A percentile compares a stretch with the other conserved stretches of the same genome.
Conservation (phyloP, 2,113 vertebrate species). For the Dermatemys mawii region DNA sequence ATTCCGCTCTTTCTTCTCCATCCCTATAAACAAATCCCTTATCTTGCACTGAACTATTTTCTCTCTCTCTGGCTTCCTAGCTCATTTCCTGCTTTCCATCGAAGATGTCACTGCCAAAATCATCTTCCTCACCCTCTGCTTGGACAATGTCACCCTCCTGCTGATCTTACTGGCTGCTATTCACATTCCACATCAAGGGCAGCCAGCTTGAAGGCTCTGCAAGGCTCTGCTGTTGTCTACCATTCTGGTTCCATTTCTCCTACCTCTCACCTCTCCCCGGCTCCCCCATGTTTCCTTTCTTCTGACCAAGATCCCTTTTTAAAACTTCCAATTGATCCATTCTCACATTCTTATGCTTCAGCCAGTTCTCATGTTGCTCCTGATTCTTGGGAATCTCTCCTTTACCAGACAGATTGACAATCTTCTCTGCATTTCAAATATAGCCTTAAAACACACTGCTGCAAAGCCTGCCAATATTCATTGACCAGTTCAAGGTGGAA, state of each 20-base stretch:
- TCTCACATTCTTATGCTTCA: neutral
- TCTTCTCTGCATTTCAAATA: neutral
- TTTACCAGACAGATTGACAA: neutral
- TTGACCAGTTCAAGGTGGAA: neutral
- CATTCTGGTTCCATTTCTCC: neutral
- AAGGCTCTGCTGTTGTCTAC: neutral
- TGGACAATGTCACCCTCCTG: neutral
- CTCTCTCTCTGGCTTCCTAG: too few species aligned
- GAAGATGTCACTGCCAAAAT: neutral
- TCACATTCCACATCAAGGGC: neutral
- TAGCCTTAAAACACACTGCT: neutral
- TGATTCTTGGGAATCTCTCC: neutral
- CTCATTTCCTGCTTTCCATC: neutral
- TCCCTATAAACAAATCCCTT: neutral
- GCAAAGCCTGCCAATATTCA: slow-evolving; percentile 1
- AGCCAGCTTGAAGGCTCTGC: neutral
- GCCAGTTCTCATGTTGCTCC: neutral
- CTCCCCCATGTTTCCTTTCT: neutral
- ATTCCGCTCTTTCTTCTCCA: neutral
- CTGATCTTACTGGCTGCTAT: neutral
- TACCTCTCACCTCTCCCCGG: neutral
- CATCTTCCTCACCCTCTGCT: neutral
- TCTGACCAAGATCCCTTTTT: neutral
- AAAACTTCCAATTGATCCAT: neutral
- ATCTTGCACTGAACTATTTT: neutral